Base-by-base conservation (phyloP, 2,888 invertebrate genomes). In the Ariolimax columbianus region DNA sequence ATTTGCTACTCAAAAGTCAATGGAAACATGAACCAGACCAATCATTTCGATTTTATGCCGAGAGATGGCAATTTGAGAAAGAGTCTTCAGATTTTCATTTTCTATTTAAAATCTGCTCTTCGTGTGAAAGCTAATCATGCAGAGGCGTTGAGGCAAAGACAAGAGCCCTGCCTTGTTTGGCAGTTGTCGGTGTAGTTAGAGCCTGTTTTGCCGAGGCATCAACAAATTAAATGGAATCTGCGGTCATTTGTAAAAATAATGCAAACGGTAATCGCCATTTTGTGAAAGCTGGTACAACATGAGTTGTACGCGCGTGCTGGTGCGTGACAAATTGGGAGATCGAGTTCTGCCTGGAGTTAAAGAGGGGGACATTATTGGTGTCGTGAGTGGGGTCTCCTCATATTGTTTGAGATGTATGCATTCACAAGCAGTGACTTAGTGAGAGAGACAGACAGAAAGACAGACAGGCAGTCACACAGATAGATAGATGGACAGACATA, bases 171-270 rank as follows among this genome's bases (percentile, higher is more conserved):
- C 1, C 73, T 73, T n/a, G 73, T 30, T 66, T 30, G 14, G 43
- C 73, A 43, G 1, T n/a, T 26, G 43, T 30, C 17, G 73, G 2
- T 47, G 14, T 73, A n/a, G 26, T 73, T 43, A 73, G 68, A 66
- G 6, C 47, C 26, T 30, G 1, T 43, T 26, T n/a, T 43, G 40
- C 6, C 47, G 26, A 3, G 36, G 43, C 43, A 43, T 40, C 1
- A 66, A 40, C 38, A 79, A 40, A 38, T 66, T 79, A 79, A 79
- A 38, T 66, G 63, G 40, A 63, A 79, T 66, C 59, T 38, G 38
- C 79, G 40, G 79, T 79, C 79, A 79, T 38, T 79, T 79, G 79
- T 66, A 79, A 79, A 77, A 79, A 79, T 79, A 63, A 66, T 66
- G 17, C 38, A 7, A 1, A 47, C 51, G 43, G 23, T 68, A 80